Conservation (phyloP, 2,888 invertebrate species). For the Drosophila kuntzei region DNA sequence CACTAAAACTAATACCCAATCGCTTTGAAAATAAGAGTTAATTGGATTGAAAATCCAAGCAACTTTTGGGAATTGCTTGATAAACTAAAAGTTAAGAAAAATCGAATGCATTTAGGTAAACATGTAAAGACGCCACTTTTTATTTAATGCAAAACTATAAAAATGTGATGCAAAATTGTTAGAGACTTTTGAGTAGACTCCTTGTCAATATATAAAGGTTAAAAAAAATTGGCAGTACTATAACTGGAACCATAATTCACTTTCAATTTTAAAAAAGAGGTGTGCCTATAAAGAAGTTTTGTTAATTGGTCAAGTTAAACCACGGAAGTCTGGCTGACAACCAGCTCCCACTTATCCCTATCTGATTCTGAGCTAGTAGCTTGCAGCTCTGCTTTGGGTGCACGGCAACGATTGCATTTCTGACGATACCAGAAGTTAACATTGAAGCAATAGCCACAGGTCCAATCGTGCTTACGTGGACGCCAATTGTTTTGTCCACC, state of each 20-base stretch:
- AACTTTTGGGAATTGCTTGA: no score
- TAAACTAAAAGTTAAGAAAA: background rate
- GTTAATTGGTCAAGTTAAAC: constrained; percentile 20
- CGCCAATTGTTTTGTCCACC: constrained; percentile 20
- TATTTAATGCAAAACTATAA: constrained; percentile 36
- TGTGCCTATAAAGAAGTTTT: constrained; percentile 5
- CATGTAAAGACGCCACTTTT: constrained; percentile 33
- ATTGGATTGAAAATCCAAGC: no score
- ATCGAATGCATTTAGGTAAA: constrained; percentile 10
- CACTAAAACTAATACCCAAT: no score
- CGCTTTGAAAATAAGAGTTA: no score
- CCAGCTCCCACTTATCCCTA: constrained; percentile 58
- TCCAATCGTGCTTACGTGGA: constrained; percentile 55
- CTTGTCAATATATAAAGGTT: constrained; percentile 4
- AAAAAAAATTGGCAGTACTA: constrained; percentile 11
- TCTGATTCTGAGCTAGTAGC: constrained; percentile 42
- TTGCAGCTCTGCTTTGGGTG: constrained; percentile 37
- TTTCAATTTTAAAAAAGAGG: constrained; percentile 33
- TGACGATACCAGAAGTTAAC: constrained; percentile 66
- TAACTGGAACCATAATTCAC: constrained; percentile 16
- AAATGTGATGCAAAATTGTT: constrained; percentile 18
- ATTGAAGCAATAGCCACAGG: constrained; percentile 57
- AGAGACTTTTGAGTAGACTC: constrained; percentile 1
- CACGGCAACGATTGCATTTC: constrained; percentile 65
- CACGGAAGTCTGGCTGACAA: constrained; percentile 32